phyloP scores from a whole-genome alignment of 1,140 invertebrate species.

The Procambarus clarkii region DNA sequence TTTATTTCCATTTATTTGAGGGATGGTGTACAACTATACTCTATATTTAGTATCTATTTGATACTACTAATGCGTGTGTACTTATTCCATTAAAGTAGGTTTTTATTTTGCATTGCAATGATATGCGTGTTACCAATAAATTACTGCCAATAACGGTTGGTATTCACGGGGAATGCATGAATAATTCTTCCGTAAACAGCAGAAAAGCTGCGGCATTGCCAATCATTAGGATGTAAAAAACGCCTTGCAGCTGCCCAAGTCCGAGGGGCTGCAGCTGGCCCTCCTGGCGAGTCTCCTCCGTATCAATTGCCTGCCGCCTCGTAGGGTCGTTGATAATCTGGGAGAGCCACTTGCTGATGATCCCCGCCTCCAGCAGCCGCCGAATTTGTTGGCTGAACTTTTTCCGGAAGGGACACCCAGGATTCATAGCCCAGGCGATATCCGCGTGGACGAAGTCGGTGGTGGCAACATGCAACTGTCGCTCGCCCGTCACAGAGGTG shows the following conservation, averaged over 20 bases:
- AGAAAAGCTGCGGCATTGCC: not conserved
- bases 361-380: slow-evolving; percentile 43
- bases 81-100: too few relatives aligned
- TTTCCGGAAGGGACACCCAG: slow-evolving; percentile 46
- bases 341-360: slow-evolving; percentile 50
- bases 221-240: slow-evolving; percentile 33
- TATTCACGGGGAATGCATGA: not conserved
- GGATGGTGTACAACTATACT: too few relatives aligned
- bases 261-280: not conserved
- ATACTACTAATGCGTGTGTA: too few relatives aligned
- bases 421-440: slow-evolving; percentile 61
- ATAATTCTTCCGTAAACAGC: slow-evolving; percentile 10
- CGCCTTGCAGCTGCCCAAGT: slow-evolving; percentile 38
- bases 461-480: slow-evolving; percentile 56
- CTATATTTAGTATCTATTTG: too few relatives aligned
- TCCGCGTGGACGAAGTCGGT: slow-evolving; percentile 59
- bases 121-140: too few relatives aligned
- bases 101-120: too few relatives aligned
- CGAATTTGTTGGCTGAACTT: slow-evolving; percentile 55
- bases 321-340: slow-evolving; percentile 59
- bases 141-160: too few relatives aligned
- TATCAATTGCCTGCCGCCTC: slow-evolving; percentile 8
- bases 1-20: too few relatives aligned
- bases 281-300: not conserved
- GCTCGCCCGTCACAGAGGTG: slow-evolving; percentile 53